Evolutionary conservation across 1,140 invertebrate genomes (phyloP), one percentile per base, ranked within the genome.

Genomic region (Aphelenchoides fujianensis): DNA sequence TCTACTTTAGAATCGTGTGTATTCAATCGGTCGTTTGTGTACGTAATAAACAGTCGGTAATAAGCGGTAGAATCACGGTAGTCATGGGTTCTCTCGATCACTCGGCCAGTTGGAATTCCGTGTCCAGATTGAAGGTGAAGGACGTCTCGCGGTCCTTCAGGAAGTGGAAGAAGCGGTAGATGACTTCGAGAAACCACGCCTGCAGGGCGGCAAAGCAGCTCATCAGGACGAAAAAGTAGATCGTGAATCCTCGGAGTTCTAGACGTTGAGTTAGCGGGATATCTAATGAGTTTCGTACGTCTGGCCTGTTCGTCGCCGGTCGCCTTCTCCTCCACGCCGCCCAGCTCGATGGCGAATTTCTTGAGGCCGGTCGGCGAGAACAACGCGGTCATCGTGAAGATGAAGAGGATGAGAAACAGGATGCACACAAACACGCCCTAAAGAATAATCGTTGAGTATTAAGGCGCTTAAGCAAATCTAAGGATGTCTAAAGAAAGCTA

Each of bases 141-240:
- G 79, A 84, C 16, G 62, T 82, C 70, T 82, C 80, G 5, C 80
- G 80, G 27, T 82, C 80, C 57, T 74, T 71, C 34, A 82, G 62
- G 48, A 82, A 82, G n/a, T 69, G 57, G 62, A 79, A 78, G 62
- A 82, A 82, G 2, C 73, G 59, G 69, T 84, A 84, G 34, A 82
- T 82, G n/a, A 82, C 72, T 59, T 77, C 66, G 53, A 81, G 64
- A 55, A 79, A 80, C 69, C 73, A 81, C 19, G 31, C 53, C 53
- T 82, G 71, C 3, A 34, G 31, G 37, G 27, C 1, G 12, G 23
- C 16, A 12, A 35, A n/a, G 1, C 37, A 66, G 12, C 32, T 35
- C 19, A 81, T 36, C n/a, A 70, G 63, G 52, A 82, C 55, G 37
- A 81, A 83, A 1, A 75, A 55, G 63, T 37, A 73, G 3, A 76